phyloP scores from a whole-genome alignment of 2,888 invertebrate species.

The Caenorhabditis panamensis region DNA sequence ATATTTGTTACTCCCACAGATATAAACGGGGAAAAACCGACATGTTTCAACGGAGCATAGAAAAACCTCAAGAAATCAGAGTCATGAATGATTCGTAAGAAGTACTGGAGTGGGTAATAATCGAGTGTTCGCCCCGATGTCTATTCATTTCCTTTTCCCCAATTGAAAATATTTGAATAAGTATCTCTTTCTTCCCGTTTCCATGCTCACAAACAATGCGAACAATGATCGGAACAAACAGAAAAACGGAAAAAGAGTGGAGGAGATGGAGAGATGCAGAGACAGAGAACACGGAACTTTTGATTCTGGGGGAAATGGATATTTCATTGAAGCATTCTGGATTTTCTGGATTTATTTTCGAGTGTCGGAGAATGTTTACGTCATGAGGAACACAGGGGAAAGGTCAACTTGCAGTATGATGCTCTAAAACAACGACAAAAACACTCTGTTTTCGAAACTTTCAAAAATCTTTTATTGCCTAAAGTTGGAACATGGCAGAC shows the following conservation, averaged over 20 bases:
- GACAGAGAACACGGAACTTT: constrained; percentile 36
- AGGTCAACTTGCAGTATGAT: no score
- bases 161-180: constrained; percentile 55
- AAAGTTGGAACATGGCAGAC: no score
- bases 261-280: constrained; percentile 22
- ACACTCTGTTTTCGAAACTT: no score
- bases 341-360: constrained; percentile 46
- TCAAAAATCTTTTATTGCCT: no score
- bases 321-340: constrained; percentile 23
- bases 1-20: no score
- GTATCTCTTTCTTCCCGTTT: constrained; percentile 2
- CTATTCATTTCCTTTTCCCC: background rate
- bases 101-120: background rate
- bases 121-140: background rate
- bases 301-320: constrained; percentile 42
- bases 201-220: constrained; percentile 55
- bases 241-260: constrained; percentile 17
- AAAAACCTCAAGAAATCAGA: no score
- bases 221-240: constrained; percentile 51
- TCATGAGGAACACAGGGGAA: background rate
- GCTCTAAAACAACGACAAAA: no score
- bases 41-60: no score
- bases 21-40: no score
- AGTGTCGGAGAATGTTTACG: background rate
- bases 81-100: no score